Evolutionary conservation across 2,113 vertebrate genomes (phyloP), one percentile per base, ranked within the genome.

Genomic region (Sterrhoptilus dennistouni): DNA sequence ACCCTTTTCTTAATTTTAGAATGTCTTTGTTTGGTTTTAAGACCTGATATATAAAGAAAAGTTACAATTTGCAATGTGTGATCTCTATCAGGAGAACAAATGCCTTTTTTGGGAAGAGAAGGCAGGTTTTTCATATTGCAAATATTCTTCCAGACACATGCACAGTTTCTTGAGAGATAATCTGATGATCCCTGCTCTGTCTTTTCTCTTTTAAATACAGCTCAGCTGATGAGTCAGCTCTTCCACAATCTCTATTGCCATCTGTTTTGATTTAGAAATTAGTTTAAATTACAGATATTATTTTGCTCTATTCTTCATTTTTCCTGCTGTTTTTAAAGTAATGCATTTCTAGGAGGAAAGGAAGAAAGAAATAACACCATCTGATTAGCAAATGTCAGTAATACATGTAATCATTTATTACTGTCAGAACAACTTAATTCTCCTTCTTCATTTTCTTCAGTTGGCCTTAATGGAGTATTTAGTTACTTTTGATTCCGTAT

Each of bases 261-360:
- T 96, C 96, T 97, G 96, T 79, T 96, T 97, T 93, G 71, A 95
- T 95, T 94, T 95, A 95, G 52, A 96, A 97, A 90, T 96, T 94
- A 93, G 81, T 83, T 89, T 92, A 95, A 97, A 96, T 95, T 96
- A 86, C 64, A 91, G 71, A 81, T 87, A 96, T 59, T 12, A 91
- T 69, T 92, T 93, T 85, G 35, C 29, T 66, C 53, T 8, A 59
- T 96, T 93, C 60, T 80, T 83, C 52, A 9, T 85, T 94, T 84
- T 91, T 61, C 15, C 38, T 83, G 33, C n/a, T 82, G 29, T 63
- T 94, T 93, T 83, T 77, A 66, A 90, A 83, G 29, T 40, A 77
- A 57, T 44, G 6, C 9, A 33, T 83, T 88, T 88, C 35, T 74
- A 59, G 22, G 20, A 69, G 35, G 59, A 93, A 91, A 88, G 16